Conservation (phyloP, 2,888 invertebrate genomes). For the Eupithecia subfuscata region DNA sequence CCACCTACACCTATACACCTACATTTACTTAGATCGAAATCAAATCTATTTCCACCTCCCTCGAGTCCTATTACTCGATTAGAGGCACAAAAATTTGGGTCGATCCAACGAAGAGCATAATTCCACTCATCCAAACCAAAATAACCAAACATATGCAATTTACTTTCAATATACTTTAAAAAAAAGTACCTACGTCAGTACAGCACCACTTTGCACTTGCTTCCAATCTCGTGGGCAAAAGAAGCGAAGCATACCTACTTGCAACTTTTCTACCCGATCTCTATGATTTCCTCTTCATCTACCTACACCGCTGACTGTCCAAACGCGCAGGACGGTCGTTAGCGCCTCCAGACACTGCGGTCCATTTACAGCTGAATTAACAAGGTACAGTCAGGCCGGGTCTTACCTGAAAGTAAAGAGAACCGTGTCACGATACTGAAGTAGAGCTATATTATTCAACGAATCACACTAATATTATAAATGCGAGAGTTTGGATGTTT, state of each 20-base stretch:
- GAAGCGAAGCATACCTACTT: background rate
- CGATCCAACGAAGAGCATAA: background rate
- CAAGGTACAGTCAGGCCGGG: conserved; percentile 25
- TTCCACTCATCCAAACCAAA: background rate
- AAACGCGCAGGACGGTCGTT: conserved; percentile 9
- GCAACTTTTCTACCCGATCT: background rate
- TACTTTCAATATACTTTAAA: too few species aligned
- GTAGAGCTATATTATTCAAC: background rate
- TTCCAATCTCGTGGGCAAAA: background rate
- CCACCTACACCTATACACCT: too few species aligned
- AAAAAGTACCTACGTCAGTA: too few species aligned
- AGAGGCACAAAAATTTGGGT: too few species aligned
- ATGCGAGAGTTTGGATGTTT: too few species aligned
- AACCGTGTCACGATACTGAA: background rate
- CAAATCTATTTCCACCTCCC: too few species aligned
- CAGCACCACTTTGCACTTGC: too few species aligned
- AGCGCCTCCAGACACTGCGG: conserved; percentile 29
- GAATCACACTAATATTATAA: too few species aligned
- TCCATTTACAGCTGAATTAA: conserved; percentile 35
- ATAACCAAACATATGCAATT: background rate
- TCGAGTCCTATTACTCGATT: too few species aligned
- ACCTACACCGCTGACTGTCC: conserved; percentile 1
- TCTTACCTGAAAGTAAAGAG: conserved; percentile 29
- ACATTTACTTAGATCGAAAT: too few species aligned
- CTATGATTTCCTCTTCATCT: background rate